These are phyloP conservation scores for Picathartes gymnocephalus DNA, from an alignment of 2,113 vertebrate genomes.

Conservation along the genomic window DNA sequence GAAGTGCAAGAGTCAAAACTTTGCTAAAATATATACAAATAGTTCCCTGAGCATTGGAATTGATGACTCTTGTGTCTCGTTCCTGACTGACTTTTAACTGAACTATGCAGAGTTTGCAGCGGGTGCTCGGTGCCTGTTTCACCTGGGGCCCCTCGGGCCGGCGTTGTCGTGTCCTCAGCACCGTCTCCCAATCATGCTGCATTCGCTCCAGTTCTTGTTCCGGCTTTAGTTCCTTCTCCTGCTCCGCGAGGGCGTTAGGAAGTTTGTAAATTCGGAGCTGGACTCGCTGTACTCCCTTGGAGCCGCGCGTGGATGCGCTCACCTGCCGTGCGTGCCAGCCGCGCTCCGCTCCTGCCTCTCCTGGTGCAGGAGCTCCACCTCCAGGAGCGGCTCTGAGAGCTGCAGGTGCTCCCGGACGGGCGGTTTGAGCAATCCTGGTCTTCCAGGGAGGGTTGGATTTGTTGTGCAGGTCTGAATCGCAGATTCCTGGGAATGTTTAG, in stretches of 20 bases:
- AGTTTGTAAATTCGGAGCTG: neutral
- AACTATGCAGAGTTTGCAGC: fast-evolving
- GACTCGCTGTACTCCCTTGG: neutral
- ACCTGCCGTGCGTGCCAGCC: neutral
- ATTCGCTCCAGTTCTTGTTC: neutral
- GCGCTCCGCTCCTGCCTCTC: neutral
- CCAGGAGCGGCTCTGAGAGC: neutral
- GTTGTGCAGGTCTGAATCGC: neutral
- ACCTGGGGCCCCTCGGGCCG: neutral
- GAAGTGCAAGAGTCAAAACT: neutral
- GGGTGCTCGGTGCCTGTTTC: neutral
- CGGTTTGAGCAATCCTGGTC: fast-evolving
- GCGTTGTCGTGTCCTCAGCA: neutral
- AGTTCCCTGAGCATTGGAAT: neutral
- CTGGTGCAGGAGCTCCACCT: neutral
- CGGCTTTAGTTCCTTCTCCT: neutral
- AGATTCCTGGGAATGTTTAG: neutral
- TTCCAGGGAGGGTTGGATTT: neutral
- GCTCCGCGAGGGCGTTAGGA: neutral
- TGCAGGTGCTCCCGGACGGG: neutral
- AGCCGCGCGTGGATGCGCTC: neutral
- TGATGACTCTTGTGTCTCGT: neutral
- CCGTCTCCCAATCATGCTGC: fast-evolving
- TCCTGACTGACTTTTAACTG: neutral
- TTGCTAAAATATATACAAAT: neutral